These are phyloP conservation scores for Poeciliopsis prolifica DNA, from an alignment of 2,113 vertebrate genomes.

Conservation along the genomic window DNA sequence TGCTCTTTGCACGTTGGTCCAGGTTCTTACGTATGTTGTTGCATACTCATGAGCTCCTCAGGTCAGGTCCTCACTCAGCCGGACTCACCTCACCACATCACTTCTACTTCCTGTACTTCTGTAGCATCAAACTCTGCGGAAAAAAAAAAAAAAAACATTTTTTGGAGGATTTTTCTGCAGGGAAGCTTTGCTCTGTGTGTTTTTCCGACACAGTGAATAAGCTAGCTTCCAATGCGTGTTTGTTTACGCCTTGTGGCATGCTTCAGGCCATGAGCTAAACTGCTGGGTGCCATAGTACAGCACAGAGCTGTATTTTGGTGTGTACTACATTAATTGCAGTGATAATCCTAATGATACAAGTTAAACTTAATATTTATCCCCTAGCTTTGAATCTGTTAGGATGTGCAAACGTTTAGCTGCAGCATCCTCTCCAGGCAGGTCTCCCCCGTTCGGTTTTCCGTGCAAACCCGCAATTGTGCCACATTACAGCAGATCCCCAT, in stretches of 20 bases:
- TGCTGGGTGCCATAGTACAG: constrained; percentile 39
- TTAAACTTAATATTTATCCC: neutral
- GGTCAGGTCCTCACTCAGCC: no score
- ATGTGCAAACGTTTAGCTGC: constrained; percentile 4
- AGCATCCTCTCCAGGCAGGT: constrained; percentile 8
- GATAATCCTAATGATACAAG: constrained; percentile 26
- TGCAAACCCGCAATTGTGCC: constrained; percentile 25
- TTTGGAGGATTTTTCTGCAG: constrained; percentile 47
- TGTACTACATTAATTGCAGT: constrained; percentile 21
- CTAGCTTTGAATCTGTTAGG: constrained; percentile 3
- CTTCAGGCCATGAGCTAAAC: constrained; percentile 64
- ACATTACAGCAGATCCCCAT: constrained; percentile 59
- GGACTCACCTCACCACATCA: no score
- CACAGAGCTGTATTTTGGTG: constrained; percentile 11
- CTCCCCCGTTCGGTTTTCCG: constrained; percentile 15
- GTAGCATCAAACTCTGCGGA: constrained; percentile 8
- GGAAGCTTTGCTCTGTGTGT: constrained; percentile 50
- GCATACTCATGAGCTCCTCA: no score
- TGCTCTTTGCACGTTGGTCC: no score
- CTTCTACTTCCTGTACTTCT: neutral
- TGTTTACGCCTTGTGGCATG: constrained; percentile 59
- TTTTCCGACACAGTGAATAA: constrained; percentile 44
- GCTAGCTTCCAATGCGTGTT: constrained; percentile 37
- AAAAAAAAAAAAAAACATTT: constrained; percentile 23
- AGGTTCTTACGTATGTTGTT: no score